Conservation (phyloP, 2,113 vertebrate genomes). For the Paradoxurus hermaphroditus region DNA sequence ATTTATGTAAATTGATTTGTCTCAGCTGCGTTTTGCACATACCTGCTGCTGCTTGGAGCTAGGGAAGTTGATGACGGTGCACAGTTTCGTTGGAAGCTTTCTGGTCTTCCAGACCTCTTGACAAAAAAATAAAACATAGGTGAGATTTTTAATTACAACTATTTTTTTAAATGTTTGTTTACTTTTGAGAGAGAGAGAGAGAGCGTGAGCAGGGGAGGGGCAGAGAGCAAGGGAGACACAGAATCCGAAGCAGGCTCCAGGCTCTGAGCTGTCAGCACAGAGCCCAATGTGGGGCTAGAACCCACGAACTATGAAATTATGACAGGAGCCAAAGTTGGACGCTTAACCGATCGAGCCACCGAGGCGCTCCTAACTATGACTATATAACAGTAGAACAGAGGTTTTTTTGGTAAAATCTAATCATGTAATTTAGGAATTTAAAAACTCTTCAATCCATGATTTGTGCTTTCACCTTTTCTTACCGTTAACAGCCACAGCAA, state of each 20-base stretch:
- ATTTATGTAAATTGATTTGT: neutral
- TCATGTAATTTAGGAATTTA: neutral
- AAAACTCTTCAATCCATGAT: neutral
- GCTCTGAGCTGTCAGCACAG: too few relatives aligned
- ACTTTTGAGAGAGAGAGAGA: too few relatives aligned
- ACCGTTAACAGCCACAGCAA: neutral
- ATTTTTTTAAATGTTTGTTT: neutral
- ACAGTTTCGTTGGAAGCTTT: neutral
- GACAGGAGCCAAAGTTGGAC: too few relatives aligned
- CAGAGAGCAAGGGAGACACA: too few relatives aligned
- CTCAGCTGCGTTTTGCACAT: neutral
- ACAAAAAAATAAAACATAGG: neutral
- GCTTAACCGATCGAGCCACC: too few relatives aligned
- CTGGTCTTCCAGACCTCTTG: neutral
- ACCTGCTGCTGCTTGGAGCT: neutral
- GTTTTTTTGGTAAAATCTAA: neutral
- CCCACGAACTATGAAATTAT: too few relatives aligned
- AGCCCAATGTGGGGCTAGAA: too few relatives aligned
- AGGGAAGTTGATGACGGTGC: neutral
- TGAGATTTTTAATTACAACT: neutral
- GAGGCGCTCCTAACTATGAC: neutral
- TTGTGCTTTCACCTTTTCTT: neutral
- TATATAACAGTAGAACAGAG: neutral
- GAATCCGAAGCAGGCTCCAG: too few relatives aligned
- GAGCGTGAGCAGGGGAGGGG: too few relatives aligned